Evolutionary conservation across 1,140 invertebrate species (phyloP), one percentile per base, ranked within the genome.

Genomic region (Globodera rostochiensis): DNA sequence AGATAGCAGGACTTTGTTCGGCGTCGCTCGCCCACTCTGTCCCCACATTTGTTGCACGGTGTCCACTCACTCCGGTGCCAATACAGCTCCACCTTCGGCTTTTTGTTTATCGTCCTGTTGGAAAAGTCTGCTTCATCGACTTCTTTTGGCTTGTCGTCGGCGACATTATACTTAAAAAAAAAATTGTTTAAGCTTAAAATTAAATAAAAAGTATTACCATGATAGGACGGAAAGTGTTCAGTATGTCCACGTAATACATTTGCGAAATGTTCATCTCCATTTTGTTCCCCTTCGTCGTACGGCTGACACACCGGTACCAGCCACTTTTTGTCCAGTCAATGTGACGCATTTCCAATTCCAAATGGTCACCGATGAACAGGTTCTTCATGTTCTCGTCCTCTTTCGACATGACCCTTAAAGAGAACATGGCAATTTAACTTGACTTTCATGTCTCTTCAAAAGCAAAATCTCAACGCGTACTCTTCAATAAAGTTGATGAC

Each of bases 21-120:
- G 15, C 77, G 66, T 25, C 15, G 45, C 36, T 78, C 77, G 21
- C 77, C 77, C 47, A 66, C 47, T 19, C 21, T 21, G 11, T 66
- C 21, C 13, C 77, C 77, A 49, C 77, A 78, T 46, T 13, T 78
- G 70, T 78, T 78, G 77, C 77, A 78, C 70, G 66, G 77, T 25
- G 64, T 78, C 77, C 77, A 78, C 49, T 71, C 77, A 69, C 21
- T 78, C 45, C 15, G 21, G 9, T n/a, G 77, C 46, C 77, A 66
- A 8, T 50, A 78, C 46, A 78, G n/a, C 9, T 78, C 77, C 60
- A 78, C 19, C 19, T 15, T 15, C 15, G 57, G 57, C 13, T 64
- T 7, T 3, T 71, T 21, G 36, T 71, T 71, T 9, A 71, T 13
- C 36, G 7, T 71, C 13, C 69, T 13, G 11, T 64, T 19, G 15